Base-by-base conservation (phyloP, 2,888 invertebrate genomes). In the Tipula lateralis region DNA sequence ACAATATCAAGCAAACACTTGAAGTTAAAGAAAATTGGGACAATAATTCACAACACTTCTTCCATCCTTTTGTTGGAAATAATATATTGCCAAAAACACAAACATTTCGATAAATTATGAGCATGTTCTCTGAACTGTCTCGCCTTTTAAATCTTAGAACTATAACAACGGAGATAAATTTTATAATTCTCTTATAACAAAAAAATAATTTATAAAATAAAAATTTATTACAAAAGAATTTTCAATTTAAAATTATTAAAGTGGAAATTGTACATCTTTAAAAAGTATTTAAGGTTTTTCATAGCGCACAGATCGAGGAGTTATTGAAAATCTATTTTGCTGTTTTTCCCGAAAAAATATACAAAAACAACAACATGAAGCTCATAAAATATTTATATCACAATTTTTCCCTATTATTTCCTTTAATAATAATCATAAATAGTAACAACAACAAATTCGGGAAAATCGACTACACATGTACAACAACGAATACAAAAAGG, bases 241-340 rank as follows among this genome's bases (percentile, higher is more conserved):
- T 24, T 66, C 66, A 66, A 66, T 66, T 66, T 66, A 66, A 66
- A 66, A 66, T 66, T 24, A 66, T 66, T 66, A 66, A 66, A 66
- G 66, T 66, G 66, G 24, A 66, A 66, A 66, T 66, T 66, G 13
- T 66, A 7, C 66, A 66, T 66, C 66, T 19, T 66, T 19, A 66
- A 66, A 66, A 66, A 24, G 7, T 66, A 16, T 44, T 44, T 44
- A 44, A 44, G 66, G 19, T 66, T 66, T 66, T 7, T 24, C 19
- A 66, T 66, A 1, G 66, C 66, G 66, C 66, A 6, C 66, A 19
- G 19, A 66, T 66, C 66, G 66, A 66, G 24, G 24, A 19, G 7
- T 24, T 36, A 36, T 36, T 16, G 16, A 9, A 36, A 9, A 36
- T 39, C n/a, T n/a, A 24, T 66, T 66, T 66, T 6, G 5, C 24